Base-by-base conservation (phyloP, 2,888 invertebrate species). In the Diarsia brunnea region DNA sequence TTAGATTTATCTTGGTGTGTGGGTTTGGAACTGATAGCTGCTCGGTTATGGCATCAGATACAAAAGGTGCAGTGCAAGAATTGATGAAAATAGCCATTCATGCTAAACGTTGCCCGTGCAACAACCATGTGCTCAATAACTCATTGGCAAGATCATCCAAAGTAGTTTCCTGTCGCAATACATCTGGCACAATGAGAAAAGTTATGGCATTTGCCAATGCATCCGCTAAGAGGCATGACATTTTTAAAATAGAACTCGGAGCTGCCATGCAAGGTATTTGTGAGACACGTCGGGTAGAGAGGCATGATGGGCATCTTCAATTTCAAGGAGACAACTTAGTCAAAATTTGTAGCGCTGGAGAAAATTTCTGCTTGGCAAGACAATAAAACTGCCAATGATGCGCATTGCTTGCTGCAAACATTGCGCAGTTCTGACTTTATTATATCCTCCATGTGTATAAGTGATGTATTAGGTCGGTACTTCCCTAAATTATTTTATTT, bases 111-210 rank as follows among this genome's bases (percentile, higher is more conserved):
- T 61, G 31, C 31, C 21, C 60, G 60, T 61, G 60, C 60, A 61
- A 61, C 60, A 61, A 61, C 60, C 60, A 61, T 38, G 19, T 61
- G 11, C 31, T 38, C 11, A 31, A 61, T 61, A 61, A 61, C 60
- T 61, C 60, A 11, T 61, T 61, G 31, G 60, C 60, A 10, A 60
- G 31, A 31, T 60, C 60, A 61, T 61, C 21, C 21, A 61, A 61
- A 61, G 60, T 61, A 61, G 21, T 61, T 61, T 61, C 60, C 31
- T 51, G 51, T 19, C 51, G 53, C n/a, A 53, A 53, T 53, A 53
- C 53, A n/a, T 53, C 53, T 61, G 61, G 38, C 61, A 38, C 61
- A 21, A 61, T n/a, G 61, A 61, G 38, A 61, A 61, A 61, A 61
- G 61, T 61, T 38, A 21, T 61, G 12, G 61, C 31, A 61, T 61